Conservation (phyloP, 2,888 invertebrate species). For the Pocota personata region DNA sequence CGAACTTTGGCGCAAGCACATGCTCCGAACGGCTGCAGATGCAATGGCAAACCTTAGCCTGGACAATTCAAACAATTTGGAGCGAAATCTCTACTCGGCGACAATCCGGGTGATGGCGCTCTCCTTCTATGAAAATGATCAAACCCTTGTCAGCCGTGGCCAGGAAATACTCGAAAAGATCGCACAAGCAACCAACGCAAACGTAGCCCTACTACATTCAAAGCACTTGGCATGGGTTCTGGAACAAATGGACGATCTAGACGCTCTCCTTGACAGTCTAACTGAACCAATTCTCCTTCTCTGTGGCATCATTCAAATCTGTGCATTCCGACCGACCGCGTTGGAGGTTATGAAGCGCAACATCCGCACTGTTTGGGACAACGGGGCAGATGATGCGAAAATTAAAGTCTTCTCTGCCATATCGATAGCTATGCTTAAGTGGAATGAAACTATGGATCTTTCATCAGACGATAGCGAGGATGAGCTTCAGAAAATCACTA, state of each 20-base stretch:
- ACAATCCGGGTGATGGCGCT: constrained; percentile 80
- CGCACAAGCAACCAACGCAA: constrained; percentile 66
- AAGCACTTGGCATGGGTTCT: constrained; percentile 77
- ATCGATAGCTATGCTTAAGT: constrained; percentile 79
- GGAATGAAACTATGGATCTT: constrained; percentile 77
- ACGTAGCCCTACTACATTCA: constrained; percentile 77
- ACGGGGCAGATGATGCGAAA: constrained; percentile 79
- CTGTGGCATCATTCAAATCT: constrained; percentile 79
- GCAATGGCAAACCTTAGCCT: constrained; percentile 48
- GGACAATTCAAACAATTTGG: constrained; percentile 56
- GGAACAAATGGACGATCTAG: constrained; percentile 78
- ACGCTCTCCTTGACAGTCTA: constrained; percentile 78
- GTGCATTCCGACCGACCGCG: constrained; percentile 77
- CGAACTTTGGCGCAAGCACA: constrained; percentile 75
- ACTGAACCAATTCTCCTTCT: constrained; percentile 80
- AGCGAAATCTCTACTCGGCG: constrained; percentile 77
- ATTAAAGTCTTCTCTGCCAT: constrained; percentile 80
- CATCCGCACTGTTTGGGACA: constrained; percentile 77
- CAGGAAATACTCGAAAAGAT: constrained; percentile 76
- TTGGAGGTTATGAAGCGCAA: constrained; percentile 77
- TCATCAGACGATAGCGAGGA: constrained; percentile 76
- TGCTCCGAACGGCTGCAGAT: constrained; percentile 22
- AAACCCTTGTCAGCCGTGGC: constrained; percentile 70
- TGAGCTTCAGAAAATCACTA: constrained; percentile 76
- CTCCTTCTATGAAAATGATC: constrained; percentile 74